Conservation (phyloP, 2,797 vertebrate species). For the Pipistrellus nathusii region DNA sequence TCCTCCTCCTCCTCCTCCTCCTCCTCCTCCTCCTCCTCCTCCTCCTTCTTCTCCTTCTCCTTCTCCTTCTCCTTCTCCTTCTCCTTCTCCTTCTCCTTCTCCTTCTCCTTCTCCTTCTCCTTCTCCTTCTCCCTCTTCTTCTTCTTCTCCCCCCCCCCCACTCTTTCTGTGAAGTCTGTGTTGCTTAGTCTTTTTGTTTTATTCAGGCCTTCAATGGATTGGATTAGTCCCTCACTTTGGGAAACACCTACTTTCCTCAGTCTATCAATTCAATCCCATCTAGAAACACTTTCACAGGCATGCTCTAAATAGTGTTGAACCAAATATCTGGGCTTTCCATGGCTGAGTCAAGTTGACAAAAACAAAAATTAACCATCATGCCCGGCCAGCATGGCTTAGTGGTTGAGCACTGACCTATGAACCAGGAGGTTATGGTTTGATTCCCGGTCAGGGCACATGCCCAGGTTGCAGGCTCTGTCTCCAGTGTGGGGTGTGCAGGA, state of each 20-base stretch:
- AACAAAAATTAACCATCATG: too few species aligned
- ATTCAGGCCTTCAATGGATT: background rate
- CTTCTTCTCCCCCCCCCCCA: background rate
- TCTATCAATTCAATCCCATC: background rate
- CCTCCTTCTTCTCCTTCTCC: background rate
- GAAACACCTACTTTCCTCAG: background rate
- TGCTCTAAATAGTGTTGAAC: background rate
- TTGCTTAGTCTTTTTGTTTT: background rate
- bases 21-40: background rate
- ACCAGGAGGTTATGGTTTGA: too few species aligned
- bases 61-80: too few species aligned
- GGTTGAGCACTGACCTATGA: too few species aligned
- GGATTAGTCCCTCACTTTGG: background rate
- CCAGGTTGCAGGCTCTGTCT: too few species aligned
- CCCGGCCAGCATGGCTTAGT: too few species aligned
- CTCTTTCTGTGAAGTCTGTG: background rate
- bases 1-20: too few species aligned
- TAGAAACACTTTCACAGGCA: constrained; percentile 38
- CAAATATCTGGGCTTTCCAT: background rate
- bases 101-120: too few species aligned
- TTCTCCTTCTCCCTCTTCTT: too few species aligned
- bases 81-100: too few species aligned
- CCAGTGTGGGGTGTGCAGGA: too few species aligned
- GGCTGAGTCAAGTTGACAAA: background rate
- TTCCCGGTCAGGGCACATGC: too few species aligned